Evolutionary conservation across 92 coral and sea anemone genomes (phyloP).

Genomic region (Micromussa lordhowensis): DNA sequence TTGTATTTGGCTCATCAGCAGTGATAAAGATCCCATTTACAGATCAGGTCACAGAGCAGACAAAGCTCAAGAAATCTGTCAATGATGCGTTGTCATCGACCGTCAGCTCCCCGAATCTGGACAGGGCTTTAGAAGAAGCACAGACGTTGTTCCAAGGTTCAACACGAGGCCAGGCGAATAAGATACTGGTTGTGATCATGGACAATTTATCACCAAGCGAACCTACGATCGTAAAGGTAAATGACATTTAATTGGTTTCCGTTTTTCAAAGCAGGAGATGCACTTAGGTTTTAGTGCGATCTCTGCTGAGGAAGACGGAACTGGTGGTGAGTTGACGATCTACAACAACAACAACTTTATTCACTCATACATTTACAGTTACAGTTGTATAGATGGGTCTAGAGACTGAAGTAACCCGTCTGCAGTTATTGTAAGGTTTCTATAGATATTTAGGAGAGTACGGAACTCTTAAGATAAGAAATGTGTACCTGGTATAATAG

Average conservation of each 20-base stretch:
- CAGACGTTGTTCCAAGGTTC: slow-evolving; percentile 59
- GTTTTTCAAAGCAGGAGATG: not conserved
- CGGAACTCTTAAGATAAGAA: too few relatives aligned
- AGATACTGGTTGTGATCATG: slow-evolving; percentile 59
- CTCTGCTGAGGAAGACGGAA: not conserved
- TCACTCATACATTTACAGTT: too few relatives aligned
- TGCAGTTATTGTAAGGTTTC: too few relatives aligned
- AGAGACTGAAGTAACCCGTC: too few relatives aligned
- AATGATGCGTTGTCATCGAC: slow-evolving; percentile 10
- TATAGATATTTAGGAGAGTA: too few relatives aligned
- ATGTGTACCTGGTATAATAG: too few relatives aligned
- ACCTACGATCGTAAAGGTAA: slow-evolving; percentile 14
- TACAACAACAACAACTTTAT: too few relatives aligned
- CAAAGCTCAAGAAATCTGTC: slow-evolving; percentile 26
- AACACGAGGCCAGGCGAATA: slow-evolving; percentile 61
- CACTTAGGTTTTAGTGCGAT: not conserved
- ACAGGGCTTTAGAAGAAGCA: slow-evolving; percentile 52
- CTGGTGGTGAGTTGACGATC: not conserved
- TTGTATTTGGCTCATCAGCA: slow-evolving; percentile 72
- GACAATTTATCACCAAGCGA: slow-evolving; percentile 34
- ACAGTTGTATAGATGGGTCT: too few relatives aligned
- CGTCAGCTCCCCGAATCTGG: slow-evolving; percentile 19
- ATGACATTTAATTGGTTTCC: not conserved
- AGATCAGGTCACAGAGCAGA: slow-evolving; percentile 3
- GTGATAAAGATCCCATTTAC: slow-evolving; percentile 65